Evolutionary conservation across 1,140 invertebrate species (phyloP).

Genomic region (Caenorhabditis latens): DNA sequence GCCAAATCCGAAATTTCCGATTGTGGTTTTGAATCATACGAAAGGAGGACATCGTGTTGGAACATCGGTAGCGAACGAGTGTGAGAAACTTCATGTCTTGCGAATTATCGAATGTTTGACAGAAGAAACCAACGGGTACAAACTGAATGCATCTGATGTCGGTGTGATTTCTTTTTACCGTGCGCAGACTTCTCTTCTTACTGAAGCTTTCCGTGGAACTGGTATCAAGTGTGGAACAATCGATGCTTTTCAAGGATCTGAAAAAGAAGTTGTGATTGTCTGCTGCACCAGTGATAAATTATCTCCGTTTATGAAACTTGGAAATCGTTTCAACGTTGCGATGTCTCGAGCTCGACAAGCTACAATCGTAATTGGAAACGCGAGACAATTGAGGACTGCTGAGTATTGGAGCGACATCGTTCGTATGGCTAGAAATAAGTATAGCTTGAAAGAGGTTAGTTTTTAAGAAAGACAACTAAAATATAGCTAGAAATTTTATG

Average conservation of each 20-base stretch:
- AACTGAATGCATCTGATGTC: neutral
- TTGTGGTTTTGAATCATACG: neutral
- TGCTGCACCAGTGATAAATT: neutral
- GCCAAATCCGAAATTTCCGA: neutral
- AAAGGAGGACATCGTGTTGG: neutral
- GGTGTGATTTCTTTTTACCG: neutral
- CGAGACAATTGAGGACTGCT: neutral
- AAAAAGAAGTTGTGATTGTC: neutral
- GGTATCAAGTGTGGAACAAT: slow-evolving; percentile 17
- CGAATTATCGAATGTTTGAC: neutral
- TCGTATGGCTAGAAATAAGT: neutral
- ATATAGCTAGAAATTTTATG: too few relatives aligned
- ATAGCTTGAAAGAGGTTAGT: neutral
- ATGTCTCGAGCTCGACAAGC: slow-evolving; percentile 5
- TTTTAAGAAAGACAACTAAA: neutral
- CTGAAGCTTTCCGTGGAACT: slow-evolving; percentile 2
- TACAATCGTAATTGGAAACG: neutral
- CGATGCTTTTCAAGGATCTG: slow-evolving; percentile 12
- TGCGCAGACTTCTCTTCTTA: neutral
- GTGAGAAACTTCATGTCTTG: neutral
- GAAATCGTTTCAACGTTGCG: neutral
- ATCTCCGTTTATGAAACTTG: neutral
- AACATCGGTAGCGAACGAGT: neutral
- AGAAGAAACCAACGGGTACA: neutral
- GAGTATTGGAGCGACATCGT: neutral